These are phyloP conservation scores for Agelas oroides DNA, from an alignment of 37 sponge, comb jelly and placozoan species.

Conservation along the genomic window DNA sequence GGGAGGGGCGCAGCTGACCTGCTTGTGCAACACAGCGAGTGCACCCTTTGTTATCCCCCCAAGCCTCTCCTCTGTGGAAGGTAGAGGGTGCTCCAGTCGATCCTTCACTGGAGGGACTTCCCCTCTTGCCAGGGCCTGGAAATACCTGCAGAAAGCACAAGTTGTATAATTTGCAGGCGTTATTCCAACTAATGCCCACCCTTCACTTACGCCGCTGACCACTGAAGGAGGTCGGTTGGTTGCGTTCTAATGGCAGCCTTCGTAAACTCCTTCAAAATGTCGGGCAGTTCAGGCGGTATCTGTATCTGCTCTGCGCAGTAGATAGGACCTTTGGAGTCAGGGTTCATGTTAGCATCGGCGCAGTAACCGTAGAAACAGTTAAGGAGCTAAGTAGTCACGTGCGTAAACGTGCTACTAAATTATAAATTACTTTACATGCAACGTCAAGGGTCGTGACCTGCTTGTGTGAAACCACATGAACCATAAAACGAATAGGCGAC, in stretches of 20 bases:
- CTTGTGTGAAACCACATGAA: too few species aligned
- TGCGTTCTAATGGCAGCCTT: conserved; percentile 99
- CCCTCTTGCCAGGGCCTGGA: conserved; percentile 79
- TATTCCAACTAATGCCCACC: conserved; percentile 1
- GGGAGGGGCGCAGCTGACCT: too few species aligned
- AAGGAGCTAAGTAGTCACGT: too few species aligned
- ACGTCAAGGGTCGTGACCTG: too few species aligned
- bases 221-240: conserved; percentile 87
- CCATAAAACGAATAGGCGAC: too few species aligned
- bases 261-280: conserved; percentile 95
- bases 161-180: background rate
- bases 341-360: conserved; percentile 53
- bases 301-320: conserved; percentile 98
- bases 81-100: conserved; percentile 68
- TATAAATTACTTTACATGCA: too few species aligned
- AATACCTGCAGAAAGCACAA: conserved; percentile 69
- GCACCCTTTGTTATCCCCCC: conserved; percentile 79
- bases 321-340: conserved; percentile 77
- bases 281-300: conserved; percentile 93
- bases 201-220: conserved; percentile 93
- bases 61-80: conserved; percentile 44
- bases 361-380: background rate
- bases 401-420: too few species aligned
- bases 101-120: conserved; percentile 91
- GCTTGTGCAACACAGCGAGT: conserved; percentile 88